A percentile compares a stretch with the other conserved stretches of the same genome.
Conservation (phyloP, 2,113 vertebrate genomes). For the Malurus alboscapulatus region DNA sequence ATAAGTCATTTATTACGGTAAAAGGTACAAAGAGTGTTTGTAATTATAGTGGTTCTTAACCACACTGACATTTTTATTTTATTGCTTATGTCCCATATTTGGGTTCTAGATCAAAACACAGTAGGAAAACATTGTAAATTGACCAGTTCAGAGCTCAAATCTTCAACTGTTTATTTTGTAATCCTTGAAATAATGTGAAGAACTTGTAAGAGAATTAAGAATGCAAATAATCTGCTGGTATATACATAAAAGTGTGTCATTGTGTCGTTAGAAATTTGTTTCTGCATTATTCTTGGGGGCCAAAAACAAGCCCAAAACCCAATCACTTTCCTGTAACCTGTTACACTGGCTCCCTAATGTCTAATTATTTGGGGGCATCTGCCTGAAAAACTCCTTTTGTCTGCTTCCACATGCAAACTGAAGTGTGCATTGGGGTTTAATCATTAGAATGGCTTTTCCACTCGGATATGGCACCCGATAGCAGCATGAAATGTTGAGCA, state of each 20-base stretch:
- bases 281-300: constrained; percentile 19
- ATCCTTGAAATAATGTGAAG: neutral
- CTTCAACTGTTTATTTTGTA: neutral
- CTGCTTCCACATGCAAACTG: constrained; percentile 49
- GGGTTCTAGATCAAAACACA: neutral
- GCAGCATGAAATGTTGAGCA: constrained; percentile 58
- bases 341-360: constrained; percentile 51
- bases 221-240: constrained; percentile 6
- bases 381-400: constrained; percentile 57
- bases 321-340: constrained; percentile 50
- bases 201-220: constrained; percentile 25
- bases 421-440: constrained; percentile 57
- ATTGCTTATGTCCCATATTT: neutral
- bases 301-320: constrained; percentile 44
- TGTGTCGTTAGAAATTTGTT: neutral
- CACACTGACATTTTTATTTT: neutral
- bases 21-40: neutral
- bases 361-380: constrained; percentile 64
- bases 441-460: constrained; percentile 45
- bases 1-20: neutral
- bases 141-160: neutral
- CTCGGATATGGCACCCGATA: constrained; percentile 41
- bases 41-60: neutral
- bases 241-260: neutral
- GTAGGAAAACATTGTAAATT: neutral